Evolutionary conservation across 2,888 invertebrate species (phyloP), one percentile per base, ranked within the genome.

Genomic region (Syrista parreyssii): DNA sequence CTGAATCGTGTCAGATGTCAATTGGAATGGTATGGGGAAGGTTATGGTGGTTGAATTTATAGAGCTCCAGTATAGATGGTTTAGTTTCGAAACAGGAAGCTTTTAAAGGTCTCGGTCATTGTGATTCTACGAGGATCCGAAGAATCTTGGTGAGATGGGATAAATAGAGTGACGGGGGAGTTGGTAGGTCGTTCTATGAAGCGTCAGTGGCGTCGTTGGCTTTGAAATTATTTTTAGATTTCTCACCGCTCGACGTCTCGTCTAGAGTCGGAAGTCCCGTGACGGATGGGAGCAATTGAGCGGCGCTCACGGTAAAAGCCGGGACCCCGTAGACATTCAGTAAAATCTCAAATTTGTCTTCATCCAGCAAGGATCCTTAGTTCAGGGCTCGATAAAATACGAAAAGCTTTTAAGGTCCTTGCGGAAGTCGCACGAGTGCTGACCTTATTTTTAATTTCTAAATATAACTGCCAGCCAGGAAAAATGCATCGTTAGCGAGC

Each of bases 281-380:
- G 84, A 85, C 83, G 83, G 80, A 84, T 85, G 84, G 80, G 77
- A 81, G 83, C 84, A 84, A 85, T 85, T 82, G 83, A 84, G 82
- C 81, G 80, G 82, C 80, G 81, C 80, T 80, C 79, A 81, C 80
- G 71, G 74, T 79, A 81, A 81, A 79, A 81, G 82, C 79, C 79
- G 75, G 23, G 69, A 69, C 31, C 75, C 15, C 33, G 68, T 76
- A 76, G 75, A 81, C 81, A 79, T 83, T 84, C 79, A 78, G 83
- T 82, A 82, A 84, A 84, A 83, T 84, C 82, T 82, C 79, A 80
- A 82, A 84, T 85, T 84, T 82, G 83, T 84, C 79, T 78, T 76
- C 76, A 75, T 78, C 78, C 73, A 68, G 40, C 81, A 78, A 79
- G 76, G 81, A 78, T 79, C 73, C 36, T 75, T 73, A 82, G 77